A percentile compares a stretch with the other conserved stretches of the same genome.
Conservation (phyloP, 2,888 invertebrate genomes). For the Paralinhomoeus sp. region DNA sequence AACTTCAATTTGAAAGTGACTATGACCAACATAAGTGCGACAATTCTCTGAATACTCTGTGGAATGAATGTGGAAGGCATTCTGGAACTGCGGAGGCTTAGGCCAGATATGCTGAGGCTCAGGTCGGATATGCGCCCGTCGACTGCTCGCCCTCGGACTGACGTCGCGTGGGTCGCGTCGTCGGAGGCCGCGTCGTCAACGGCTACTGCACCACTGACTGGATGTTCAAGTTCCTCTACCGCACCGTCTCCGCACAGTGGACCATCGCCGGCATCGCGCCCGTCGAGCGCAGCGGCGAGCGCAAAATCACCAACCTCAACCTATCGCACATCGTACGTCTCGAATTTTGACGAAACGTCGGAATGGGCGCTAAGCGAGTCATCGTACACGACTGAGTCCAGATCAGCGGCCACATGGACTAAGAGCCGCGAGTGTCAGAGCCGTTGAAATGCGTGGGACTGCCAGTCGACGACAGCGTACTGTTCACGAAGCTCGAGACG, state of each 20-base stretch:
- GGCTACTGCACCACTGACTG: constrained; percentile 41
- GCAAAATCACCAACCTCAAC: constrained; percentile 39
- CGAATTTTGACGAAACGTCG: too few species aligned
- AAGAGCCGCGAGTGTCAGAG: constrained; percentile 35
- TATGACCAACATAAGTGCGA: too few species aligned
- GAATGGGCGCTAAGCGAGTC: too few species aligned
- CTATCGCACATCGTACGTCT: constrained; percentile 35
- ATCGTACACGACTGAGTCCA: too few species aligned
- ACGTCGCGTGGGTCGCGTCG: constrained; percentile 29
- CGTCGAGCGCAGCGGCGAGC: constrained; percentile 28
- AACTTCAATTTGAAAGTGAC: too few species aligned
- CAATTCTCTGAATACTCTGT: too few species aligned
- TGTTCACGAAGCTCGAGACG: too few species aligned
- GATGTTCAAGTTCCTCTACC: constrained; percentile 42
- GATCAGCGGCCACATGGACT: constrained; percentile 38
- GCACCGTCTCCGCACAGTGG: constrained; percentile 39
- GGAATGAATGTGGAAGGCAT: too few species aligned
- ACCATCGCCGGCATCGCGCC: constrained; percentile 40
- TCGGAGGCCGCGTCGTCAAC: constrained; percentile 41
- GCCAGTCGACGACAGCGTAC: not conserved
- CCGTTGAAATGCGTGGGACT: constrained; percentile 32
- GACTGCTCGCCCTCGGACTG: constrained; percentile 36
- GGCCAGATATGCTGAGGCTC: too few species aligned
- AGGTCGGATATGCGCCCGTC: too few species aligned
- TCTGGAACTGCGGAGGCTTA: too few species aligned